Conservation (phyloP, 1,140 invertebrate species). For the Araneus ventricosus region DNA sequence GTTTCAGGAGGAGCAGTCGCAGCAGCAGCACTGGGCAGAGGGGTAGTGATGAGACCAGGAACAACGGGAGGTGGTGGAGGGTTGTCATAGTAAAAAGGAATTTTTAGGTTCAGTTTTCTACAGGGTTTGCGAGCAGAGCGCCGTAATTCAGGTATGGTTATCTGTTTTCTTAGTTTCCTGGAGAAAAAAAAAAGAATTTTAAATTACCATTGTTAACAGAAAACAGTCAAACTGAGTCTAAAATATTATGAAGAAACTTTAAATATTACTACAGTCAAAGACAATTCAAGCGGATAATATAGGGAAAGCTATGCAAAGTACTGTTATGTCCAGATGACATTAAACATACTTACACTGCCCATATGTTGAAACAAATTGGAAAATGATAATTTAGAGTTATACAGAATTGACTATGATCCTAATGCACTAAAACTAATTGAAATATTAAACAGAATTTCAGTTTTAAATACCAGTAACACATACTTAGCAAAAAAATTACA, state of each 20-base stretch:
- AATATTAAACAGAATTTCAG: too few relatives aligned
- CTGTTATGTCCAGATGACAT: too few relatives aligned
- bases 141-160: slow-evolving; percentile 89
- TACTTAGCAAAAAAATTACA: too few relatives aligned
- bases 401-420: too few relatives aligned
- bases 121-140: slow-evolving; percentile 94
- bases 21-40: slow-evolving; percentile 11
- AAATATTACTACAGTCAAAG: not conserved
- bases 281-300: too few relatives aligned
- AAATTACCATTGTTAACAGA: not conserved
- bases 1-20: slow-evolving; percentile 57
- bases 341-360: too few relatives aligned
- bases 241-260: not conserved
- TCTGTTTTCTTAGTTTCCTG: slow-evolving; percentile 90
- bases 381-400: too few relatives aligned
- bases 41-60: not conserved
- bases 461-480: too few relatives aligned
- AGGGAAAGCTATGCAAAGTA: too few relatives aligned
- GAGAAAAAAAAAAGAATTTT: not conserved
- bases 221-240: not conserved
- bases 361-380: too few relatives aligned
- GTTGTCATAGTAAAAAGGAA: slow-evolving; percentile 70
- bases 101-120: slow-evolving; percentile 79
- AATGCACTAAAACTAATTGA: too few relatives aligned
- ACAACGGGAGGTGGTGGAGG: slow-evolving; percentile 34